Conservation (phyloP, 2,888 invertebrate species). For the Platynereis dumerilii region DNA sequence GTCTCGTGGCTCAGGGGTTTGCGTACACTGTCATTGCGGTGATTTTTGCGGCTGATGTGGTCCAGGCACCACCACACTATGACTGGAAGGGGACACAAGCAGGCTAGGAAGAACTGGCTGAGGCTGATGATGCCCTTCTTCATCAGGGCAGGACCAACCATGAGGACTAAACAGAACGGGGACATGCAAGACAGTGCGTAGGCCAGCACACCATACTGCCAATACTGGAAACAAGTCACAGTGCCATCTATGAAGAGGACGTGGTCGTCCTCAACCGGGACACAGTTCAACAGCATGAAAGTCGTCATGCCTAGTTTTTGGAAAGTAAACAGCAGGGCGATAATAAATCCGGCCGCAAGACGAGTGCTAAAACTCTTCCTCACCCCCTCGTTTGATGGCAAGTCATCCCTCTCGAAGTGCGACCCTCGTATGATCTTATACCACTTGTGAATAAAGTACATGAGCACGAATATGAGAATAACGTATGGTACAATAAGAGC, state of each 20-base stretch:
- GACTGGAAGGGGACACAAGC: conserved; percentile 35
- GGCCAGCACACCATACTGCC: conserved; percentile 23
- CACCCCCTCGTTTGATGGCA: neutral
- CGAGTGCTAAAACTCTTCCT: conserved; percentile 30
- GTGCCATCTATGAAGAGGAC: conserved; percentile 40
- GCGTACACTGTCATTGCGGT: neutral
- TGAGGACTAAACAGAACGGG: conserved; percentile 37
- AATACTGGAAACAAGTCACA: conserved; percentile 26
- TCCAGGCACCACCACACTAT: conserved; percentile 30
- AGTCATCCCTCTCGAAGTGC: neutral
- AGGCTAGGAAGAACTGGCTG: conserved; percentile 35
- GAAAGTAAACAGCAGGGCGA: conserved; percentile 36
- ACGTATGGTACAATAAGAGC: conserved; percentile 37
- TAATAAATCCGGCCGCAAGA: conserved; percentile 33
- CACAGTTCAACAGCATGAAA: conserved; percentile 40
- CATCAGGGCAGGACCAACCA: conserved; percentile 36
- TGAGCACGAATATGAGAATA: conserved; percentile 27
- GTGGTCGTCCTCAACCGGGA: conserved; percentile 30
- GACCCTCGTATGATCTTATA: conserved; percentile 4
- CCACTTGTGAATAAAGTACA: conserved; percentile 30
- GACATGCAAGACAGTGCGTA: conserved; percentile 32
- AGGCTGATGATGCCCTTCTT: conserved; percentile 24
- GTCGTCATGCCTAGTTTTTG: conserved; percentile 38
- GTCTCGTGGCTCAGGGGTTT: conserved; percentile 4
- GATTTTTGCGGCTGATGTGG: neutral